These are phyloP conservation scores for Lordiphosa andalusiaca DNA, from an alignment of 2,888 invertebrate genomes.

Conservation along the genomic window DNA sequence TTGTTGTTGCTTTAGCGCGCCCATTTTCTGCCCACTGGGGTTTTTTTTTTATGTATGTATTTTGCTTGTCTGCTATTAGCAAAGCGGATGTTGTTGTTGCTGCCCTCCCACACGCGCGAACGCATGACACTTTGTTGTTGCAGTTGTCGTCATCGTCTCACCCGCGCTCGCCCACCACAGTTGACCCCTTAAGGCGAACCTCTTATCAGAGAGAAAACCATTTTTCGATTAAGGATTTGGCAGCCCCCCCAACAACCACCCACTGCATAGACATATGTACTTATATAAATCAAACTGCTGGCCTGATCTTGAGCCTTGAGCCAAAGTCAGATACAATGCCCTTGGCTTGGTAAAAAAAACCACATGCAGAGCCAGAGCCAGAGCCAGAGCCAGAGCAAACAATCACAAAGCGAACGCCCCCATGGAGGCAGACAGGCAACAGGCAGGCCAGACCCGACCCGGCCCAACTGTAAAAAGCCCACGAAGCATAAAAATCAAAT, in stretches of 20 bases:
- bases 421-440: constrained; percentile 47
- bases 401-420: constrained; percentile 57
- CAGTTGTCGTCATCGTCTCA: constrained; percentile 9
- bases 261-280: too few relatives aligned
- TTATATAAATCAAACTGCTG: too few relatives aligned
- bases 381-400: constrained; percentile 17
- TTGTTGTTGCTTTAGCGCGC: constrained; percentile 60
- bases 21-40: constrained; percentile 77
- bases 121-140: constrained; percentile 48
- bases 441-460: constrained; percentile 43
- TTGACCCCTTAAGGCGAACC: constrained; percentile 42
- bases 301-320: constrained; percentile 54
- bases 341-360: constrained; percentile 54
- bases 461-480: constrained; percentile 67
- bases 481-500: constrained; percentile 71
- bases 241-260: too few relatives aligned
- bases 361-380: constrained; percentile 53
- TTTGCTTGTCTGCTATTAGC: constrained; percentile 61
- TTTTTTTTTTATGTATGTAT: constrained; percentile 19
- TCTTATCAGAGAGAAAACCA: constrained; percentile 39
- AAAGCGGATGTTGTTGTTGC: constrained; percentile 72
- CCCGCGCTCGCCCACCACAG: constrained; percentile 52
- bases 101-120: constrained; percentile 55
- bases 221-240: background rate
- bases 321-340: constrained; percentile 58